Evolutionary conservation across 2,113 vertebrate genomes (phyloP), one percentile per base, ranked within the genome.

Genomic region (Cettia cetti): DNA sequence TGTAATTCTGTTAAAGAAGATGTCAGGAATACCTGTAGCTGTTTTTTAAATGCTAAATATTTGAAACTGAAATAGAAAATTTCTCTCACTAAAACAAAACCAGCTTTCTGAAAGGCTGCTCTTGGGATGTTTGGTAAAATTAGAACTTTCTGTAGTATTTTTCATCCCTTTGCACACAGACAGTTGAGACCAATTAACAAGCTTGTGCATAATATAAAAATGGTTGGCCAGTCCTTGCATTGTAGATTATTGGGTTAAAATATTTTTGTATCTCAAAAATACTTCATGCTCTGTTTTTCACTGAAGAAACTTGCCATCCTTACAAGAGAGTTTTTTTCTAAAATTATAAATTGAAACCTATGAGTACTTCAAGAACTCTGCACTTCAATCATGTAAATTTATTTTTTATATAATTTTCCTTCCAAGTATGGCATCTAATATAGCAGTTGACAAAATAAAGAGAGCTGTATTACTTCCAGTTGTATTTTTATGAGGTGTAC

Each of bases 231-330:
- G 37, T 81, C 74, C 49, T 91, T 0, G 0, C 22, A 45, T 49
- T 82, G 53, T 75, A 79, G 39, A 31, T 60, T 92, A 57, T 81
- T 69, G 37, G 31, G n/a, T 77, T 87, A 45, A 92, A 68, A 50
- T 92, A 79, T 68, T 94, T 94, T 94, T 92, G 30, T 91, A 64
- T 79, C n/a, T 82, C 50, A 68, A 13, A 94, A 91, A 28, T 84
- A 47, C 39, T 82, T 84, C 6, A 19, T 75, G 44, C 56, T 94
- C 22, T 64, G 26, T 50, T 71, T 83, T 92, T 77, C 56, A n/a
- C 3, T 86, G 68, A 82, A 84, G 56, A 68, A 71, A 59, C 13
- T 76, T 7, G 4, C 37, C 61, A 65, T 84, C 37, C 11, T 69
- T 87, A 57, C 23, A 53, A 57, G 30, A 30, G 56, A 64, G 6